phyloP scores from a whole-genome alignment of 2,797 vertebrate genomes.

The Lacerta viridis region DNA sequence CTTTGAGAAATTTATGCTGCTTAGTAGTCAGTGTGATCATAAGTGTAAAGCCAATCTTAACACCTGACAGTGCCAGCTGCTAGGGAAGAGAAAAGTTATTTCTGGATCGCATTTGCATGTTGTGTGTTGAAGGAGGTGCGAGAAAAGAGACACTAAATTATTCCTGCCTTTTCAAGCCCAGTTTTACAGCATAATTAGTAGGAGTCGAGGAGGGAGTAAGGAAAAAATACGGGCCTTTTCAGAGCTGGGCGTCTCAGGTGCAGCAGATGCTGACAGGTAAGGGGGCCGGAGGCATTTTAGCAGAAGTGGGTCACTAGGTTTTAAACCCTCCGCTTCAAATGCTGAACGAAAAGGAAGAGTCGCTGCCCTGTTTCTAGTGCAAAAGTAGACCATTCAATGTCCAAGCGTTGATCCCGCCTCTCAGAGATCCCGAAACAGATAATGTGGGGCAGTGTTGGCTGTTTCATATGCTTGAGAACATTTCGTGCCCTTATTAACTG shows the following conservation, averaged over 20 bases:
- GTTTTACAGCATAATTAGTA: conserved; percentile 73
- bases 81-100: conserved; percentile 78
- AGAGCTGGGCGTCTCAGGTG: conserved; percentile 44
- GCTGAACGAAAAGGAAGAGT: conserved; percentile 4
- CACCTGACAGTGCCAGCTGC: conserved; percentile 84
- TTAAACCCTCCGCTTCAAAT: conserved; percentile 21
- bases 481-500: not conserved
- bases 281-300: conserved; percentile 44
- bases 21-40: conserved; percentile 73
- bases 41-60: conserved; percentile 78
- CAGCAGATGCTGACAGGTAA: conserved; percentile 56
- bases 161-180: conserved; percentile 73
- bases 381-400: conserved; percentile 31
- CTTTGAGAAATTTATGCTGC: conserved; percentile 79
- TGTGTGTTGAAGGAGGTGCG: conserved; percentile 78
- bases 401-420: not conserved
- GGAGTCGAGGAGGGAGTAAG: conserved; percentile 61
- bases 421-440: conserved; percentile 15
- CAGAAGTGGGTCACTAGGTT: conserved; percentile 28
- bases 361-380: conserved; percentile 15
- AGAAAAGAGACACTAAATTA: conserved; percentile 78
- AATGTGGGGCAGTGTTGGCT: conserved; percentile 22
- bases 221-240: conserved; percentile 69
- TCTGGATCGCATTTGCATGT: conserved; percentile 78
- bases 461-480: not conserved